Percentiles rank a stretch among this genome's conserved stretches.
Conservation (phyloP, 2,888 invertebrate genomes). For the Pycnomerus fuliginosus region DNA sequence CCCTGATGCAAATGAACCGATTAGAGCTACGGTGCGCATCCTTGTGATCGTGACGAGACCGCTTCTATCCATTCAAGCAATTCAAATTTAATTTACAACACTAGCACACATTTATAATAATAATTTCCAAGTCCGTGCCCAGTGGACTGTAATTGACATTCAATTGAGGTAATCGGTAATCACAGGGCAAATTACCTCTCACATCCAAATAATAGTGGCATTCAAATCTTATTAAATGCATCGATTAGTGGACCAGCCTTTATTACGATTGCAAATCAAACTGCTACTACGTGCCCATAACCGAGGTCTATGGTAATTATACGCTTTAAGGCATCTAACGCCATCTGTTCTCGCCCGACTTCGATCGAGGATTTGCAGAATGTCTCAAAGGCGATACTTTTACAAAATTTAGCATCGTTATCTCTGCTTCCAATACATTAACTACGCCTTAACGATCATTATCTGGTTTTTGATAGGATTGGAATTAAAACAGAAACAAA, state of each 20-base stretch:
- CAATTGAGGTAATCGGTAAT: slow-evolving; percentile 32
- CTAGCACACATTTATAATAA: slow-evolving; percentile 1
- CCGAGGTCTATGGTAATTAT: slow-evolving; percentile 18
- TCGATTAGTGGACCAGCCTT: slow-evolving; percentile 18
- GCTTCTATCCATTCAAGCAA: slow-evolving; percentile 1
- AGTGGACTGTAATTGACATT: slow-evolving; percentile 33
- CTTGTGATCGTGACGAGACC: no score
- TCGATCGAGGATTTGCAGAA: no score
- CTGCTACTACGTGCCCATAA: slow-evolving; percentile 13
- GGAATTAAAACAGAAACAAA: no score
- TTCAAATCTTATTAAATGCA: slow-evolving; percentile 23
- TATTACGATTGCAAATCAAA: slow-evolving; percentile 25
- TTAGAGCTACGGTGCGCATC: slow-evolving; percentile 4
- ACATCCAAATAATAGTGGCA: slow-evolving; percentile 33
- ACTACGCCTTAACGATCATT: no score
- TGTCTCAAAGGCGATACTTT: no score
- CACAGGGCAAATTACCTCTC: slow-evolving; percentile 35
- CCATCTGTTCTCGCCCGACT: slow-evolving; percentile 15
- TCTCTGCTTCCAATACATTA: no score
- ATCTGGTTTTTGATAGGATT: no score
- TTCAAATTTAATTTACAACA: slow-evolving; percentile 1
- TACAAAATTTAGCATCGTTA: no score
- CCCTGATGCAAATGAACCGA: slow-evolving; percentile 3
- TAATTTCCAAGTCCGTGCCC: slow-evolving; percentile 1
- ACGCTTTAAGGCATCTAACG: slow-evolving; percentile 12